A percentile compares a stretch with the other conserved stretches of the same genome.
Conservation (phyloP, 2,113 vertebrate species). For the Mormoops blainvillei region DNA sequence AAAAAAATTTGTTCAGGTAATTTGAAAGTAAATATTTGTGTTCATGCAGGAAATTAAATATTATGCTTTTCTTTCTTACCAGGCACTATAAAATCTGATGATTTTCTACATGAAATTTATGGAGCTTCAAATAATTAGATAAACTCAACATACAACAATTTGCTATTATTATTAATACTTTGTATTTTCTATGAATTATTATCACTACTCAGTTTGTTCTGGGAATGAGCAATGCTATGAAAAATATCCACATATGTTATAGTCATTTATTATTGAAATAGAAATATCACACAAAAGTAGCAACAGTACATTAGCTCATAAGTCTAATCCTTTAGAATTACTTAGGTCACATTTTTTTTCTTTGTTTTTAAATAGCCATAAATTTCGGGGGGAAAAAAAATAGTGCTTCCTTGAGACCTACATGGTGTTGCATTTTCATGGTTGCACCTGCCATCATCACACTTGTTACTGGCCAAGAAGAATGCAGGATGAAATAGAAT, state of each 20-base stretch:
- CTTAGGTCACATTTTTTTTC: neutral
- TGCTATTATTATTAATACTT: neutral
- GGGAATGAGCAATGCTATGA: neutral
- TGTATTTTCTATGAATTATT: neutral
- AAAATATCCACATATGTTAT: neutral
- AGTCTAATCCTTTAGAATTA: neutral
- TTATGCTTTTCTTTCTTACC: neutral
- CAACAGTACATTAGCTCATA: neutral
- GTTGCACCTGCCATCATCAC: neutral
- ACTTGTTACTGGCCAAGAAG: neutral
- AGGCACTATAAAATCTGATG: neutral
- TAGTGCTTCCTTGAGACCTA: neutral
- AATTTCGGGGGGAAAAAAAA: fast-evolving
- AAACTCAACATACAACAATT: neutral
- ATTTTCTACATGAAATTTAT: neutral
- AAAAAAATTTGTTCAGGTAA: neutral
- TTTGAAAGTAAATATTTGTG: neutral
- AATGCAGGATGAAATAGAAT: neutral
- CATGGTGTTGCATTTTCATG: neutral
- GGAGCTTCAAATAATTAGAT: neutral
- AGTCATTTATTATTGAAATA: neutral
- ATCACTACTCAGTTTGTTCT: neutral
- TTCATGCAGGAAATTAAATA: neutral
- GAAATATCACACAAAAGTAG: neutral
- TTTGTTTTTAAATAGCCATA: neutral